phyloP scores from a whole-genome alignment of 2,113 vertebrate species.

The Climacteris rufus region DNA sequence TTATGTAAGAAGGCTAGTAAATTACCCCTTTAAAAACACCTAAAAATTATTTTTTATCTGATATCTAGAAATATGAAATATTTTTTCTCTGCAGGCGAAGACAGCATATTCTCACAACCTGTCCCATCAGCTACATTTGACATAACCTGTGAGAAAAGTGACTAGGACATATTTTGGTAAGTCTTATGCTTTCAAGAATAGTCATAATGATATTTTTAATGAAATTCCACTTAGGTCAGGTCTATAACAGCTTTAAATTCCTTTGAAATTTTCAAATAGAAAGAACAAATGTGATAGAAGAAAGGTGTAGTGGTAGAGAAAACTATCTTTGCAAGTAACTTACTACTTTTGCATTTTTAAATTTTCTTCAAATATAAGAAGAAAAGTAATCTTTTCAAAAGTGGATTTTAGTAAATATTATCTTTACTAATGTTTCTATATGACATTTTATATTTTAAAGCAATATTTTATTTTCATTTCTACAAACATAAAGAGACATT shows the following conservation, averaged over 20 bases:
- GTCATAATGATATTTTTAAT: background rate
- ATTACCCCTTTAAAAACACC: background rate
- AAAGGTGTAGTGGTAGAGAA: background rate
- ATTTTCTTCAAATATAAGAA: background rate
- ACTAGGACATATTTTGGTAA: background rate
- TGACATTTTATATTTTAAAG: background rate
- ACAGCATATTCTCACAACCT: background rate
- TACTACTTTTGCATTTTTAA: background rate
- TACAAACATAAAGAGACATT: background rate
- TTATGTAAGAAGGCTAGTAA: background rate
- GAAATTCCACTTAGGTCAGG: background rate
- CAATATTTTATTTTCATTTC: background rate
- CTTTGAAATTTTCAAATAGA: background rate
- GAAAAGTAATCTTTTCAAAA: background rate
- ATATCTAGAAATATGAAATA: background rate
- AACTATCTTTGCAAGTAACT: background rate
- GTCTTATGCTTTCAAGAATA: background rate
- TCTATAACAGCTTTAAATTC: background rate
- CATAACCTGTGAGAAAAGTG: background rate
- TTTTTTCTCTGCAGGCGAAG: background rate
- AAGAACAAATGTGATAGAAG: background rate
- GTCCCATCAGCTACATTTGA: background rate
- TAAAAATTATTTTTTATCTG: background rate
- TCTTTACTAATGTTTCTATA: background rate
- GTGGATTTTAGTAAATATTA: background rate